Evolutionary conservation across 2,113 vertebrate species (phyloP), one percentile per base, ranked within the genome.

Genomic region (Triplophysa rosa): DNA sequence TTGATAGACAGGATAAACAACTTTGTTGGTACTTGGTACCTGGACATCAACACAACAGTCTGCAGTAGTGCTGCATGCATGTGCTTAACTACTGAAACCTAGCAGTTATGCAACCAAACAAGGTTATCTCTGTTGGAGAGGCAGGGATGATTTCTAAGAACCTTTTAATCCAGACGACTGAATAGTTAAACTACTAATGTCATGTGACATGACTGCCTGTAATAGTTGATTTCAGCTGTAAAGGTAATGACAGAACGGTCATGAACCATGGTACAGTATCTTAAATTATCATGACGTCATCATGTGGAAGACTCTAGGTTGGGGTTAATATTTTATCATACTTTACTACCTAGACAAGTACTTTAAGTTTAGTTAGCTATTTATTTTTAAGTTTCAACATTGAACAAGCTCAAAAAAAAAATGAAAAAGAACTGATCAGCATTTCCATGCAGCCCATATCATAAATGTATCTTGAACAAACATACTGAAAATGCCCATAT

Each of bases 121-220:
- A 83, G 83, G 87, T 87, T 88, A 87, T 85, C 82, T 86, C 77
- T 70, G 1, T 82, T 84, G 81, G 86, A 81, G 16, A 29, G 58
- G 56, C 37, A 68, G 49, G 33, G 23, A 13, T 75, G 88, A 89
- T 85, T 89, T 82, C 87, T 83, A 85, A 89, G 89, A 89, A 90
- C 88, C 87, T 87, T 91, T 91, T 91, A 85, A 80, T 49, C 80
- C 82, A 82, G 83, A 88, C 85, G 84, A 90, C 84, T 90, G 89
- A 87, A 91, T 88, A 88, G 86, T 77, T 54, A 64, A 84, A 83
- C 65, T 65, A 67, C 85, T 68, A 67, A 61, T 70, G 72, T 65
- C 72, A 80, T 63, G 82, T 71, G 78, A 83, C 42, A 64, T 61
- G 71, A 61, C 68, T 67, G 62, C 67, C 66, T 66, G 64, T 72